Conservation (phyloP, 2,888 invertebrate species). For the Polyommatus icarus region DNA sequence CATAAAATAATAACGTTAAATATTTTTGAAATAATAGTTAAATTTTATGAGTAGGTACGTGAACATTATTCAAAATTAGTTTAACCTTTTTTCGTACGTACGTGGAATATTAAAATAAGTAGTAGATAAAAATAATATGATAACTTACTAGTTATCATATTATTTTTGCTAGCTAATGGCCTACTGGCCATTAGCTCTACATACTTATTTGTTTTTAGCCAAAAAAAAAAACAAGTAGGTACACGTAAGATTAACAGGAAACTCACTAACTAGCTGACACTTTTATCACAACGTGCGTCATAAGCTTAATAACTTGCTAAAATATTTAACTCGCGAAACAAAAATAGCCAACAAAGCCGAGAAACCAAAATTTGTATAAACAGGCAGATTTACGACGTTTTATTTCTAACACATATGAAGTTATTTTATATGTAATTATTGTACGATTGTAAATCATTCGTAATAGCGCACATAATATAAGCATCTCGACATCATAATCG, state of each 20-base stretch:
- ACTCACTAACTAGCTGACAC: not conserved
- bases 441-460: constrained; percentile 2
- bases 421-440: not conserved
- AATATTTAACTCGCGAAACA: not conserved
- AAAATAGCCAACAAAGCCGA: not conserved
- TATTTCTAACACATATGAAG: not conserved
- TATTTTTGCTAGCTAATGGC: too few relatives aligned
- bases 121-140: too few relatives aligned
- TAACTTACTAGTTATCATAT: too few relatives aligned
- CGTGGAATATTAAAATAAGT: too few relatives aligned
- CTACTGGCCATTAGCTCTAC: not conserved
- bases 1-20: too few relatives aligned
- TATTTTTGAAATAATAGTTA: too few relatives aligned
- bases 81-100: not conserved
- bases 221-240: not conserved
- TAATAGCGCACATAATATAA: not conserved
- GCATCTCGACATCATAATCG: not conserved
- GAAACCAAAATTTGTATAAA: not conserved
- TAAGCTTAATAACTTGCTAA: not conserved
- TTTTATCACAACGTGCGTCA: not conserved
- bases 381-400: not conserved
- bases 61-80: not conserved
- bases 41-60: not conserved
- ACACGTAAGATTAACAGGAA: not conserved
- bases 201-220: not conserved